These are phyloP conservation scores for Limnephilus rhombicus DNA, from an alignment of 2,888 invertebrate species.

Conservation along the genomic window DNA sequence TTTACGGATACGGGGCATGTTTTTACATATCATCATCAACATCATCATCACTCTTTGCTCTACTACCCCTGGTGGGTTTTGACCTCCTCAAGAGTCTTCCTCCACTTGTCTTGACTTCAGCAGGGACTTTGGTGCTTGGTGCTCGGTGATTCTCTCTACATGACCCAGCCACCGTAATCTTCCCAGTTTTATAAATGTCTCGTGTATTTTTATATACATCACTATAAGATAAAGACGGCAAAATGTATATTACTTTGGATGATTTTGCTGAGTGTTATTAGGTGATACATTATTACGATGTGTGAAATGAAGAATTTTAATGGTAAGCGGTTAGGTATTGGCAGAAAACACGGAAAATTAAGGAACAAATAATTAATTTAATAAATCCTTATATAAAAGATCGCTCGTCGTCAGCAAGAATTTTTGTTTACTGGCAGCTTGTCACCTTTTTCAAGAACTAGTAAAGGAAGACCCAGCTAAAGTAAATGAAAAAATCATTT, in stretches of 20 bases:
- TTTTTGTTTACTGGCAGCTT: neutral
- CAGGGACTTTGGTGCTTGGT: no score
- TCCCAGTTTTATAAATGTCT: no score
- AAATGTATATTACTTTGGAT: neutral
- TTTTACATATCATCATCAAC: no score
- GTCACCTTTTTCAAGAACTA: neutral
- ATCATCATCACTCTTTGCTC: no score
- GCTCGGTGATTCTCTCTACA: no score
- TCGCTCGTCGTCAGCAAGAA: neutral
- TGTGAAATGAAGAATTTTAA: no score
- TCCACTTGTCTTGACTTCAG: no score
- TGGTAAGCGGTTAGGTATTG: neutral
- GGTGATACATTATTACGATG: neutral
- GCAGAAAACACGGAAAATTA: neutral
- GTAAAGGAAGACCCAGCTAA: no score
- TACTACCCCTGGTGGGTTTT: no score
- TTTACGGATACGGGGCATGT: neutral
- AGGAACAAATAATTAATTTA: neutral
- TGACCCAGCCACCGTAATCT: no score
- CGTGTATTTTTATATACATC: neutral
- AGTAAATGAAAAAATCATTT: no score
- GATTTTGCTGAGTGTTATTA: neutral
- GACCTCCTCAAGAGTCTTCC: no score
- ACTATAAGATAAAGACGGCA: neutral
- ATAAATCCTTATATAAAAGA: neutral